Base-by-base conservation (phyloP, 2,888 invertebrate genomes). In the Phortica magna region DNA sequence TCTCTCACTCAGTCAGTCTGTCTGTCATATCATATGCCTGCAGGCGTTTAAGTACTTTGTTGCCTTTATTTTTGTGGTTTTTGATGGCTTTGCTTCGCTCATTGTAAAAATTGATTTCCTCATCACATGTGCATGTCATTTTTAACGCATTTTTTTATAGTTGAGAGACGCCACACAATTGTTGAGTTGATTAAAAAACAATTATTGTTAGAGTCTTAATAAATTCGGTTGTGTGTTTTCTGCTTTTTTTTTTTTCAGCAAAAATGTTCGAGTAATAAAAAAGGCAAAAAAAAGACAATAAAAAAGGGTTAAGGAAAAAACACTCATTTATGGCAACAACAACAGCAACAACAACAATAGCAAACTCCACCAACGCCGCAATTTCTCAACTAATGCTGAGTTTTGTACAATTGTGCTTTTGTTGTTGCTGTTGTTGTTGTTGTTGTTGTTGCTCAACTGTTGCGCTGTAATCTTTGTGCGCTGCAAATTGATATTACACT, bases 401-500 rank as follows among this genome's bases (percentile, higher is more conserved):
- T 31, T 31, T 31, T 31, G 2, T 31, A 6, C 5, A 48, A 2
- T 1, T 48, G 2, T 14, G 48, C 2, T 2, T 6, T 2, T 2
- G n/a, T 12, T 48, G 3, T 48, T 6, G 48, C 48, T 12, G 3
- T 14, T 14, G 2, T 39, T 65, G 31, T 2, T 41, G 41, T 4
- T 65, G 39, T 41, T n/a, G 41, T n/a, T 55, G 53, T 22, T 71
- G 53, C 42, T 9, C 48, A 48, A 48, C 48, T 9, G 14, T 14
- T 48, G 48, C 48, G 55, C 17, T 55, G 55, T 77, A 75, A 22
- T 17, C 61, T 61, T 73, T 76, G 77, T 81, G 78, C 79, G 81
- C 77, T 19, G 81, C 88, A 90, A 90, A 89, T 89, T 89, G 89
- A 90, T 90, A 89, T 89, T 90, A 87, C 89, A 87, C 90, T 90